Base-by-base conservation (phyloP, 2,888 invertebrate genomes). In the Sinotaia quadrata region DNA sequence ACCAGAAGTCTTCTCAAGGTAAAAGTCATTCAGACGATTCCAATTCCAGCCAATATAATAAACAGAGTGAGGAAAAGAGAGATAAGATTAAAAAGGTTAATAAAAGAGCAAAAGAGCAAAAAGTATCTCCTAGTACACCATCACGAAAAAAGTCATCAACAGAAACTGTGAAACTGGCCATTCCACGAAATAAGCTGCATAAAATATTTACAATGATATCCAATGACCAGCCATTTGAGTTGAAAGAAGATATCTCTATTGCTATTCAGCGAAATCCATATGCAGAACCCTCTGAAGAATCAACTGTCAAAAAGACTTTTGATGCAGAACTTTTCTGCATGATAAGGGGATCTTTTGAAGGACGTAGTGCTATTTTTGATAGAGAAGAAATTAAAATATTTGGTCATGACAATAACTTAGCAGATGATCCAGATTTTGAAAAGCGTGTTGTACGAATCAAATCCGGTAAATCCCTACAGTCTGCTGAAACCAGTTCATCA, bases 221-320 rank as follows among this genome's bases (percentile, higher is more conserved):
- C 7, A 68, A 68, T 41, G 62, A 68, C 2, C 15, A 29, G 4
- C 31, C 61, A 18, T 78, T 84, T 69, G 74, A 77, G 54, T 74
- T 83, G 68, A 82, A 84, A 34, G 83, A 83, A 47, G 83, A 83
- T 58, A 83, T 84, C 18, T 81, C 83, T 15, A 83, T 84, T 54
- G 84, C 82, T n/a, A 82, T 84, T 33, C 80, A 82, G 60, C 75
- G 84, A 8, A 78, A 78, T 12, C 78, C 78, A 1, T 76, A 78
- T 15, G 73, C 66, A 2, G 67, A 72, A 52, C 73, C 73, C 0
- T 75, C 75, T 0, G 75, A 78, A 33, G 78, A 76, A 58, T 72
- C 80, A 2, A 77, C 76, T 18, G 67, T 69, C 12, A 69, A 69
- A 47, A 68, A 77, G 36, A 74, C 77, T 8, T 81, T 82, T 71